Evolutionary conservation across 2,797 vertebrate species (phyloP).

Genomic region (Halcyon badia): DNA sequence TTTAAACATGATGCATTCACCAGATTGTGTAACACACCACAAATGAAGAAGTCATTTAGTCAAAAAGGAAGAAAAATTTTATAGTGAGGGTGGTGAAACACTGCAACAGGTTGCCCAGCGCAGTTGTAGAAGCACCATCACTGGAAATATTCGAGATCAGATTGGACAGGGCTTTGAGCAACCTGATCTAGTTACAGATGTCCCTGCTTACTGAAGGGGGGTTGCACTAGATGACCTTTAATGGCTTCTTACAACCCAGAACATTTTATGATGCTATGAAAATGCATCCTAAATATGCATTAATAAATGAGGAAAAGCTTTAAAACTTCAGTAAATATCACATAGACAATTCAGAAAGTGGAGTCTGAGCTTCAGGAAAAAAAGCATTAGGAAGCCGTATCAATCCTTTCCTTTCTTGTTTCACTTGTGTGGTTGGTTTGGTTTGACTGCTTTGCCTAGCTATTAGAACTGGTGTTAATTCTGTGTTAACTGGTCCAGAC

Average conservation of each 20-base stretch:
- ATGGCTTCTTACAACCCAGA: background rate
- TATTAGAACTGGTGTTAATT: background rate
- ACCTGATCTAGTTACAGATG: too few relatives aligned
- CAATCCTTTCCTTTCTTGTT: background rate
- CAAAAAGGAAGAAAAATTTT: background rate
- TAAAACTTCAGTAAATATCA: background rate
- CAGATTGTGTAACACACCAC: background rate
- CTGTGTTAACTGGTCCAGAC: background rate
- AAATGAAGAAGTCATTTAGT: background rate
- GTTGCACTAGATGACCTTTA: background rate
- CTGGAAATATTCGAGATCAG: background rate
- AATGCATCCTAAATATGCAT: background rate
- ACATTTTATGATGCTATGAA: background rate
- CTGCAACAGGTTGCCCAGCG: background rate
- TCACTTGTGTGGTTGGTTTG: background rate
- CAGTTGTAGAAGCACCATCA: rapidly evolving
- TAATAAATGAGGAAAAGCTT: background rate
- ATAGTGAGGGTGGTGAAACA: background rate
- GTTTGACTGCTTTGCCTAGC: background rate
- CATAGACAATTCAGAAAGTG: background rate
- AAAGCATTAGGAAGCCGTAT: background rate
- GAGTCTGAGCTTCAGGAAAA: background rate
- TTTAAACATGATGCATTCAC: background rate
- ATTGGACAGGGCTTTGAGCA: background rate
- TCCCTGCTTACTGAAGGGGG: background rate